Conservation (phyloP, 2,113 vertebrate species). For the Orientallactaga bullata region DNA sequence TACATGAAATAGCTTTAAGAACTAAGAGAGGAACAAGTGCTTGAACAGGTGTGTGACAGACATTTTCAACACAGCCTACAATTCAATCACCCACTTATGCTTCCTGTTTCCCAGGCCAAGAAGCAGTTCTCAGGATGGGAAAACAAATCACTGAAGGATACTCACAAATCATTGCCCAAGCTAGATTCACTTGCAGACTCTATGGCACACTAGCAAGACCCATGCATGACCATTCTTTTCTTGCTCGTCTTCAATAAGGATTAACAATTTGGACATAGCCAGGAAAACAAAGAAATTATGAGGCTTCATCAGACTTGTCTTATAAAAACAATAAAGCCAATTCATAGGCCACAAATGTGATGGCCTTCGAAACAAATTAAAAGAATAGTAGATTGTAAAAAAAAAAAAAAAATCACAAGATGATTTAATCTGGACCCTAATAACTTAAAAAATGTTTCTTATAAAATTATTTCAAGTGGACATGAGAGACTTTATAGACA, state of each 20-base stretch:
- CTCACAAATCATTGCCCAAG: neutral
- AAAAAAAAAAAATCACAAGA: slow-evolving; percentile 65
- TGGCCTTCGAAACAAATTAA: slow-evolving; percentile 72
- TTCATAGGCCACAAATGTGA: slow-evolving; percentile 54
- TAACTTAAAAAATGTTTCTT: slow-evolving; percentile 48
- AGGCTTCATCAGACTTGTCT: neutral
- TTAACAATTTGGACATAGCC: slow-evolving; percentile 68
- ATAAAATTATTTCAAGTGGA: slow-evolving; percentile 73
- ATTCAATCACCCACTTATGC: neutral
- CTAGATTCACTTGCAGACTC: neutral
- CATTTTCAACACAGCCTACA: neutral
- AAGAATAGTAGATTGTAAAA: slow-evolving; percentile 65
- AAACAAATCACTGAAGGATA: neutral
- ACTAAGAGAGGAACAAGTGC: neutral
- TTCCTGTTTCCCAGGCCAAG: neutral
- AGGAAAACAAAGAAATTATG: slow-evolving; percentile 75
- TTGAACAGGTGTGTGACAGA: neutral
- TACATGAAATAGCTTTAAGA: slow-evolving; percentile 47
- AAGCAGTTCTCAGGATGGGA: neutral
- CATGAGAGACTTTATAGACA: slow-evolving; percentile 31
- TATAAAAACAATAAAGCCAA: slow-evolving; percentile 18
- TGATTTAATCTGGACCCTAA: slow-evolving; percentile 71
- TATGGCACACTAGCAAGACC: neutral
- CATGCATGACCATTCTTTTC: slow-evolving; percentile 18
- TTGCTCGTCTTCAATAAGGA: slow-evolving; percentile 52